A percentile compares a stretch with the other conserved stretches of the same genome.
Evolutionary conservation across 2,113 vertebrate species (phyloP).

Genomic region (Melierax canorus): DNA sequence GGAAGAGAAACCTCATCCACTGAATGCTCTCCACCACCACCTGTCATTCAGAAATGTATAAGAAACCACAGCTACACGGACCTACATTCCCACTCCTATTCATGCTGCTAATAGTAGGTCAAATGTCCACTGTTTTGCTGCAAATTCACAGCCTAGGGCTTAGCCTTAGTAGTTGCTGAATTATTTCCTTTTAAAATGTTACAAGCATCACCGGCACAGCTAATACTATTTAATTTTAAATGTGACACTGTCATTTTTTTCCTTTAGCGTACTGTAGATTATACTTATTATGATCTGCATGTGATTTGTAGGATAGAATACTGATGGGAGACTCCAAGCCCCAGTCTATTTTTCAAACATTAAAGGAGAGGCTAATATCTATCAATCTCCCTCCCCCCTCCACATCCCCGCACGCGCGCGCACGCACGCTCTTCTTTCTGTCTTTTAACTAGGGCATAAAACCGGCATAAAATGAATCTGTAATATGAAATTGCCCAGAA

Average conservation of each 20-base stretch:
- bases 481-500: slow-evolving; percentile 83
- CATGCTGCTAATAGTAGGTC: slow-evolving; percentile 42
- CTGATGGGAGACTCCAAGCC: slow-evolving; percentile 36
- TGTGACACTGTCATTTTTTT: slow-evolving; percentile 54
- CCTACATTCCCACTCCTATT: slow-evolving; percentile 51
- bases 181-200: slow-evolving; percentile 58
- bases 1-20: slow-evolving; percentile 50
- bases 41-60: slow-evolving; percentile 54
- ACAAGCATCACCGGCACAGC: slow-evolving; percentile 25
- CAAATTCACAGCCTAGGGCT: slow-evolving; percentile 20
- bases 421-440: slow-evolving; percentile 24
- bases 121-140: slow-evolving; percentile 48
- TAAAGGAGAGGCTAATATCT: slow-evolving; percentile 64
- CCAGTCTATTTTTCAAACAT: slow-evolving; percentile 48
- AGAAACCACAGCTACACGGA: slow-evolving; percentile 12
- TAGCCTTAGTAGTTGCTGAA: slow-evolving; percentile 31
- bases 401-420: background rate
- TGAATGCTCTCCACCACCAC: slow-evolving; percentile 23
- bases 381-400: slow-evolving; percentile 10
- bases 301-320: slow-evolving; percentile 39
- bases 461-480: slow-evolving; percentile 75
- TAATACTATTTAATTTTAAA: slow-evolving; percentile 63
- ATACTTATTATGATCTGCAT: slow-evolving; percentile 48
- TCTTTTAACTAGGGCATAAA: slow-evolving; percentile 77
- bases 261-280: slow-evolving; percentile 11